phyloP scores from a whole-genome alignment of 2,113 vertebrate species.

The Loxodonta africana region DNA sequence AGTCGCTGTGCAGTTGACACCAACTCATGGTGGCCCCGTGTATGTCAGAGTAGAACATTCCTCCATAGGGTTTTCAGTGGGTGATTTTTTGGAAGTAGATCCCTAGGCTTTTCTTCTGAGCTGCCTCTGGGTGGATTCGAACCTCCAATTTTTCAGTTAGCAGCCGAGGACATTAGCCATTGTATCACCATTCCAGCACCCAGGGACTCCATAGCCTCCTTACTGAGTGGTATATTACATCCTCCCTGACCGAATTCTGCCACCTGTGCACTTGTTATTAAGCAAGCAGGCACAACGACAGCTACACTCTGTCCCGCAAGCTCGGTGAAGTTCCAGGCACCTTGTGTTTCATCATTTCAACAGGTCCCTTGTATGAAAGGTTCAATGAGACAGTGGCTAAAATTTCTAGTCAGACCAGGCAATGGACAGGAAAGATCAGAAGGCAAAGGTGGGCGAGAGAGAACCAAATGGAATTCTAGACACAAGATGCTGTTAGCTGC shows the following conservation, averaged over 20 bases:
- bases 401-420: background rate
- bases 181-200: too few species aligned
- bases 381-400: background rate
- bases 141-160: too few species aligned
- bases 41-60: too few species aligned
- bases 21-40: too few species aligned
- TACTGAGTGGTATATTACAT: background rate
- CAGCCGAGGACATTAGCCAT: too few species aligned
- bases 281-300: background rate
- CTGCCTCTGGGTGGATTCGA: too few species aligned
- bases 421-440: background rate
- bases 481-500: background rate
- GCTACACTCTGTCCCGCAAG: background rate
- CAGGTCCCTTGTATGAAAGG: background rate
- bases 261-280: too few species aligned
- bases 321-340: rapidly evolving
- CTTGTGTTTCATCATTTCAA: background rate
- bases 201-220: too few species aligned
- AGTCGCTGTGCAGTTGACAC: too few species aligned
- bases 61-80: too few species aligned
- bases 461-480: background rate
- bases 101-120: too few species aligned
- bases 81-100: too few species aligned
- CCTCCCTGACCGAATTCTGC: background rate
- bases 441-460: background rate